Base-by-base conservation (phyloP, 2,113 vertebrate species). In the Cynopterus brachyotis region DNA sequence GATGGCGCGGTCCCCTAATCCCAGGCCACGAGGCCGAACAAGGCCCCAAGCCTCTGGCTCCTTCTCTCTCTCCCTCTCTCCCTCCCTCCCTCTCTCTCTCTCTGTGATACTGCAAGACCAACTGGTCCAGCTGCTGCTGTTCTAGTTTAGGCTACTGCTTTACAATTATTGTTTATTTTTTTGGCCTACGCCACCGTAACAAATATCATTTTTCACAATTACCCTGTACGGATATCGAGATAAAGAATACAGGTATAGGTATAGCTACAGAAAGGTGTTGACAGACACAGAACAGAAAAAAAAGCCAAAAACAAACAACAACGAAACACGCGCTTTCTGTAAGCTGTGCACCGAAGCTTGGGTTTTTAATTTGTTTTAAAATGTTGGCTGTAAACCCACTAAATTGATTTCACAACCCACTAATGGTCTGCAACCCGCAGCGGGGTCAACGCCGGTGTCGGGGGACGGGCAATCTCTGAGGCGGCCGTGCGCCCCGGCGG, bases 371-470 rank as follows among this genome's bases (percentile, higher is more conserved):
- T 60, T 15, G 3, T 55, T 87, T 73, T 40, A 59, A 84, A 94
- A n/a, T 28, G 84, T 88, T 88, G 75, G 70, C 80, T 88, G 32
- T 32, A 62, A 96, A 91, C 64, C 64, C 92, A 92, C 93, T 89
- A 73, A 76, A 57, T 26, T 96, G 96, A 95, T 91, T 87, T 96
- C 94, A 88, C 91, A 95, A 57, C 80, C 70, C 92, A 92, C 92
- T 94, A 89, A 97, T 62, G 87, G 90, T 89, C 24, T 79, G 37
- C 2, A 0, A 37, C 47, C 30, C 2, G 6, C 30, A 5, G 73
- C 2, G 8, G 32, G 45, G 28, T 32, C 69, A 66, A 12, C 30
- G 0, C 45, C 15, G 5, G 28, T 15, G 73, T 28, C 3, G 30
- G 2, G 45, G 79, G 66, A 37, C 0, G 6, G 24, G 5, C 1